A percentile compares a stretch with the other conserved stretches of the same genome.
Conservation (phyloP, 1,140 invertebrate species). For the Stegodyphus mimosarum region DNA sequence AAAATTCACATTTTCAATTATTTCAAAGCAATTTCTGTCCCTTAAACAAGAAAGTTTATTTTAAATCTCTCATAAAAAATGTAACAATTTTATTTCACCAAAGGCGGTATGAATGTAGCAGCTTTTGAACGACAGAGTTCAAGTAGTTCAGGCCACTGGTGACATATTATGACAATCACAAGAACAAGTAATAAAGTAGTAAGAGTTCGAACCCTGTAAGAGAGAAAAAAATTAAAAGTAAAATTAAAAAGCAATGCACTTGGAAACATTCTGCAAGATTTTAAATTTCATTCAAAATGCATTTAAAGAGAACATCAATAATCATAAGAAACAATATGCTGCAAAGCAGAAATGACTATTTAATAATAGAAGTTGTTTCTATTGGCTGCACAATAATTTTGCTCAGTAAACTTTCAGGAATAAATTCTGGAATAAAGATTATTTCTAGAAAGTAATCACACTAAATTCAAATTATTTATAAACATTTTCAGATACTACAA, state of each 20-base stretch:
- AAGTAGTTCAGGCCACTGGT: constrained; percentile 88
- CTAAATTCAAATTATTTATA: too few relatives aligned
- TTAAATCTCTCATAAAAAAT: not conserved
- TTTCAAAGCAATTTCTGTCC: not conserved
- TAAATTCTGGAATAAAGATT: too few relatives aligned
- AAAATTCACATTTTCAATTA: constrained; percentile 13
- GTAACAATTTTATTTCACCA: constrained; percentile 14
- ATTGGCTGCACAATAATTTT: too few relatives aligned
- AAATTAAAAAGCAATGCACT: not conserved
- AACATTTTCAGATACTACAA: too few relatives aligned
- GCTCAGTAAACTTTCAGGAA: too few relatives aligned
- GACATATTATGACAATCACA: constrained; percentile 82
- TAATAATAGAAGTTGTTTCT: too few relatives aligned
- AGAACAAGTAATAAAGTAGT: constrained; percentile 83
- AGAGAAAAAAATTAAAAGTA: constrained; percentile 67
- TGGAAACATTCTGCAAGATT: too few relatives aligned
- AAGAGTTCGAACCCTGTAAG: constrained; percentile 83
- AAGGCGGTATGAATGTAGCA: constrained; percentile 25
- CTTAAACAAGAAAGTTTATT: not conserved
- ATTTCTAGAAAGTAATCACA: too few relatives aligned
- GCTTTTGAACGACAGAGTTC: constrained; percentile 69
- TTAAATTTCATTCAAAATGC: too few relatives aligned
- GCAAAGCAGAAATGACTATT: constrained; percentile 28
- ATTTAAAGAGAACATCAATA: too few relatives aligned
- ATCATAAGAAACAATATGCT: not conserved